Evolutionary conservation across 2,888 invertebrate species (phyloP), one percentile per base, ranked within the genome.

Genomic region (Choristoneura rosaceana): DNA sequence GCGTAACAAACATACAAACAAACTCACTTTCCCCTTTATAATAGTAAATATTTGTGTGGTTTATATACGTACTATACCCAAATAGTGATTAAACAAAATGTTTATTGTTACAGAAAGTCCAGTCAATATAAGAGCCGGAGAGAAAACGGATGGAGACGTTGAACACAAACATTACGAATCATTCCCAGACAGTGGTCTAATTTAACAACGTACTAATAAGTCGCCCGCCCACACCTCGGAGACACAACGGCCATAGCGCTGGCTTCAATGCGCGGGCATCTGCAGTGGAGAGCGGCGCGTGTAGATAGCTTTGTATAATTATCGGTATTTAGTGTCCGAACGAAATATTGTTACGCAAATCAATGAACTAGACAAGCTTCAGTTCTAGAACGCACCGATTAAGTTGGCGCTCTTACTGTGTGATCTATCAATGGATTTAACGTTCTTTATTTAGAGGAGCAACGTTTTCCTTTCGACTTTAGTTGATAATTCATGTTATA

Each of bases 301-400:
- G 94, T 93, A 93, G 94, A 94, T 94, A 94, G 94, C 93, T 93
- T 93, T 88, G 92, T 93, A 91, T 93, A 91, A 93, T 92, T 91
- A 91, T 90, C 90, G 88, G 90, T 93, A 90, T 92, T 90, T 93
- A 93, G 92, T 90, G 88, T 92, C 89, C 84, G 89, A 89, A 89
- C 82, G 87, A 88, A 87, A 74, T 73, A 78, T 77, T 76, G 80
- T 78, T 81, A 78, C 83, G 79, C 79, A 81, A 55, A 73, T 71
- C 33, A 59, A 61, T 61, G 47, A 71, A 63, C 71, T 71, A 69
- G 69, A 55, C 55, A 81, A 82, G 90, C 88, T 89, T 87, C 82
- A 76, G 85, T 85, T 85, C 80, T 85, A 84, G 83, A 80, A 84
- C 82, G 89, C 92, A 91, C 90, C 80, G 79, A 74, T 80, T 79